Conservation (phyloP, 2,797 vertebrate genomes). For the Borostomias antarcticus region DNA sequence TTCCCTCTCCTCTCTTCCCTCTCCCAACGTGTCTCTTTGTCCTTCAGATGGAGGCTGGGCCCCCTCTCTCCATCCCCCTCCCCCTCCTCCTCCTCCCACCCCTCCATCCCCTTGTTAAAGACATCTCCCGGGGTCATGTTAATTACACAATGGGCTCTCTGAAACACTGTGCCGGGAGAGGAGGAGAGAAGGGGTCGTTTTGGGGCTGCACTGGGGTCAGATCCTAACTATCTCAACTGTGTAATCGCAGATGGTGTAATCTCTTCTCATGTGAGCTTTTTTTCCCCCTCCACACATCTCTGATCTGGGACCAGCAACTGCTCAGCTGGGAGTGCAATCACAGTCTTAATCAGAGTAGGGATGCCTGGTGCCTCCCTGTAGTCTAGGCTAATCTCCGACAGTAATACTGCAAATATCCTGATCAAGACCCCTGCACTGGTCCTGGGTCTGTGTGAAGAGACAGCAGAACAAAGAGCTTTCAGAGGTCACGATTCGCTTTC, state of each 20-base stretch:
- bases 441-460: not conserved
- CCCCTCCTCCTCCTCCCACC: conserved; percentile 5
- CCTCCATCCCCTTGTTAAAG: conserved; percentile 9
- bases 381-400: too few relatives aligned
- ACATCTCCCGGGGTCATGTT: conserved; percentile 39
- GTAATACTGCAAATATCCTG: too few relatives aligned
- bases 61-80: not conserved
- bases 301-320: conserved; percentile 8
- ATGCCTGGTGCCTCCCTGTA: too few relatives aligned
- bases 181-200: not conserved
- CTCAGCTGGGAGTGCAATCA: not conserved
- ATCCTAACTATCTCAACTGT: not conserved
- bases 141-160: conserved; percentile 46
- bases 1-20: conserved; percentile 12
- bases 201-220: conserved; percentile 17
- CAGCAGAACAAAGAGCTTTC: too few relatives aligned
- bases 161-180: conserved; percentile 6
- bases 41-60: conserved; percentile 26
- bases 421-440: not conserved
- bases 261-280: conserved; percentile 6
- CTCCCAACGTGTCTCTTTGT: conserved; percentile 48
- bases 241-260: conserved; percentile 19
- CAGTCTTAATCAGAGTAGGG: not conserved
- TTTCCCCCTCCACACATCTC: conserved; percentile 1
- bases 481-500: too few relatives aligned